Conservation (phyloP, 37 sponge, comb jelly and placozoan species). For the Cladorhizidae sp. region DNA sequence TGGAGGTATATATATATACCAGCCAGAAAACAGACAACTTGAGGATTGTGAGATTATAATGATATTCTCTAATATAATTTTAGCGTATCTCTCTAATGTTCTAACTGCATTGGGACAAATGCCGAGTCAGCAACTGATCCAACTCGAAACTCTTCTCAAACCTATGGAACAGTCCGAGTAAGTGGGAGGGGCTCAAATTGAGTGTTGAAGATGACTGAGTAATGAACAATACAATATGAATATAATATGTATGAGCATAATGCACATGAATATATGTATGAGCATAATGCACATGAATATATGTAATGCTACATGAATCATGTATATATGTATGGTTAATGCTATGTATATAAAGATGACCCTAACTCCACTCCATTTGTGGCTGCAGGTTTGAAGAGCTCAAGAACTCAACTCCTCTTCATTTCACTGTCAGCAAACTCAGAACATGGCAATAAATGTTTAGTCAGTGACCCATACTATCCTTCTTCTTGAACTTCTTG, state of each 20-base stretch:
- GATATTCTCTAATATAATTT: not conserved
- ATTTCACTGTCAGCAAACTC: conserved; percentile 10
- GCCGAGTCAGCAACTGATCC: conserved; percentile 49
- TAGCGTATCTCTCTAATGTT: conserved; percentile 87
- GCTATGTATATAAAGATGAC: not conserved
- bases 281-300: too few species aligned
- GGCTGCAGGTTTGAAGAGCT: conserved; percentile 11
- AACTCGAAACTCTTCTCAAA: conserved; percentile 62
- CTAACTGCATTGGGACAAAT: conserved; percentile 77
- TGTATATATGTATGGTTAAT: not conserved
- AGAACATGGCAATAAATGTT: conserved; percentile 11
- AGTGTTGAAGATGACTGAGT: not conserved
- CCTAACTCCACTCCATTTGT: not conserved
- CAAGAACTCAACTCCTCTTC: not conserved
- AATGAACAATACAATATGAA: too few species aligned
- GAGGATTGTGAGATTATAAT: too few species aligned
- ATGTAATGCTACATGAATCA: not conserved
- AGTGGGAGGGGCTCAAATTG: too few species aligned
- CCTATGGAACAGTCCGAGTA: conserved; percentile 50
- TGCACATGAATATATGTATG: too few species aligned
- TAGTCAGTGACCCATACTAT: too few species aligned
- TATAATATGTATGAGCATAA: too few species aligned
- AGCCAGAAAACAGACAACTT: too few species aligned
- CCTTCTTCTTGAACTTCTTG: too few species aligned
- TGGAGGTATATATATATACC: too few species aligned